These are phyloP conservation scores for Pyrocephalus nanus DNA, from an alignment of 2,797 vertebrate genomes.

Conservation along the genomic window DNA sequence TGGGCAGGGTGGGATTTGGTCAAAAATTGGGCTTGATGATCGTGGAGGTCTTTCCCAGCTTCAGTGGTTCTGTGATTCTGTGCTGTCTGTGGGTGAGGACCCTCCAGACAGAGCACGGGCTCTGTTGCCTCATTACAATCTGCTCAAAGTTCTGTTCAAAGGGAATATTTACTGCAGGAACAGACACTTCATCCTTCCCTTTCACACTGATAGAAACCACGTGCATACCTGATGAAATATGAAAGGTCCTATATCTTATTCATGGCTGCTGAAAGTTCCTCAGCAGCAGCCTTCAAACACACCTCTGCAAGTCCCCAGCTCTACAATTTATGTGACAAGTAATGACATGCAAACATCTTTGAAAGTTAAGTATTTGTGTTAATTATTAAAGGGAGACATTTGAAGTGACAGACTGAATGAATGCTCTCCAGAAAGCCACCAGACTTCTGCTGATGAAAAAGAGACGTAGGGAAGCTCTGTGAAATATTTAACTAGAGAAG, in stretches of 20 bases:
- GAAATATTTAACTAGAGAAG: not conserved
- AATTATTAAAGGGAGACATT: slow-evolving; percentile 67
- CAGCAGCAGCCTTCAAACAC: slow-evolving; percentile 42
- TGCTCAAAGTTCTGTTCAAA: not conserved
- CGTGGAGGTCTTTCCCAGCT: not conserved
- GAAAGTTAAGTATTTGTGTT: slow-evolving; percentile 63
- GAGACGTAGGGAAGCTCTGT: not conserved
- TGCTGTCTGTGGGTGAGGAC: not conserved
- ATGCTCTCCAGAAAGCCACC: not conserved
- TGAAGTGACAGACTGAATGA: slow-evolving; percentile 9
- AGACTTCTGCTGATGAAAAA: not conserved
- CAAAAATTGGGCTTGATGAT: too few relatives aligned
- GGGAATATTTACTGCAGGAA: not conserved
- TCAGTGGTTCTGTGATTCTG: not conserved
- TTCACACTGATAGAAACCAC: not conserved
- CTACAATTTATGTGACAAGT: slow-evolving; percentile 59
- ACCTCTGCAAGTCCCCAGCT: slow-evolving; percentile 16
- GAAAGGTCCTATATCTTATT: slow-evolving; percentile 56
- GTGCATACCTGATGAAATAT: slow-evolving; percentile 15
- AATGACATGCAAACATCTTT: slow-evolving; percentile 53
- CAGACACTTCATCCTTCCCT: not conserved
- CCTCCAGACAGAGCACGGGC: not conserved
- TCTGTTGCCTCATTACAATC: not conserved
- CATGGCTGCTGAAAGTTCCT: slow-evolving; percentile 48
- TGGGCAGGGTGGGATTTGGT: too few relatives aligned